Conservation (phyloP, 2,797 vertebrate species). For the Fundulus diaphanus region DNA sequence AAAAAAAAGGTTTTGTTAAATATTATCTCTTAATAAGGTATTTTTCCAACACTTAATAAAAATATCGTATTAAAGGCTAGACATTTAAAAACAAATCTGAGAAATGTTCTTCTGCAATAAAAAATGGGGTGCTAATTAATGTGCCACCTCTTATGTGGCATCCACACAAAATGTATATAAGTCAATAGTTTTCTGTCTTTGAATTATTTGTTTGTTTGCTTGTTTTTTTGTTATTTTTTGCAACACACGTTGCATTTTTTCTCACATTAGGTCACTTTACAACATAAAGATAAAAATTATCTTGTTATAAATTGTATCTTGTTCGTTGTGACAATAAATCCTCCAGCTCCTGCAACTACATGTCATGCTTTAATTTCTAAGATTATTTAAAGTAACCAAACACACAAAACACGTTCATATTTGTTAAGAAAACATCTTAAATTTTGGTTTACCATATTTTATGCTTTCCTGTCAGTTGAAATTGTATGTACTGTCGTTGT, state of each 20-base stretch:
- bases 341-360: neutral
- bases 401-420: neutral
- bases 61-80: neutral
- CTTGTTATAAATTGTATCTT: conserved; percentile 33
- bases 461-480: neutral
- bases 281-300: conserved; percentile 56
- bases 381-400: neutral
- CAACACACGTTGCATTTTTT: conserved; percentile 29
- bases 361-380: neutral
- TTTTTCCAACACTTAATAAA: neutral
- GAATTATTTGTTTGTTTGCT: conserved; percentile 10
- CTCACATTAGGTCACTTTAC: conserved; percentile 35
- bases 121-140: neutral
- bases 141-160: neutral
- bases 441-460: neutral
- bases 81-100: neutral
- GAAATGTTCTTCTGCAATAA: neutral
- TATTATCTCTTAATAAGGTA: neutral
- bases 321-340: conserved; percentile 13
- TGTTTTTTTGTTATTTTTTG: conserved; percentile 10
- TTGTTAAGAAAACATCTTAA: neutral
- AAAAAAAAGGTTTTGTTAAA: neutral
- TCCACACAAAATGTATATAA: conserved; percentile 45
- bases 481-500: neutral
- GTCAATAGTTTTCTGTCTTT: conserved; percentile 26